Base-by-base conservation (phyloP, 92 coral and sea anemone species). In the Umimayanthus kanabou region DNA sequence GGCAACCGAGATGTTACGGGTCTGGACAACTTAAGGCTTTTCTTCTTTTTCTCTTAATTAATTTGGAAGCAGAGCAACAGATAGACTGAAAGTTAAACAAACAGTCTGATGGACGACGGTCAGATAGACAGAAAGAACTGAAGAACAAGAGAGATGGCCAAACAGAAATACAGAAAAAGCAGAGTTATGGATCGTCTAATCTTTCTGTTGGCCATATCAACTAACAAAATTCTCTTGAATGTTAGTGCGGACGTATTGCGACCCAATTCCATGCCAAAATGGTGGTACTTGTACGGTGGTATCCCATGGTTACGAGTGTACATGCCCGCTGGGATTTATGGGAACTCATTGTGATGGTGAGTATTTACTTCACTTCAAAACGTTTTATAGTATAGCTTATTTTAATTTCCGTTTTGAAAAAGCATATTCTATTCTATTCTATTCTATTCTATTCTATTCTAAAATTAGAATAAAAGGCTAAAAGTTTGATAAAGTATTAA, bases 271-370 rank as follows among this genome's bases (percentile, higher is more conserved):
- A 1, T 97, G 99, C 42, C 98, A 95, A 88, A 97, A 97, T 80
- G 97, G 98, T 15, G 99, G 98, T 30, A 93, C 98, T 0, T 97
- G 99, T 55, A 97, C 99, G 9, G 99, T 97, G 42, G 92, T 97
- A 42, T 78, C 95, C 53, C 94, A 94, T 86, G 99, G 98, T 65
- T 94, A 95, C 92, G 98, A 97, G 82, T 97, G 99, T 74, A 97
- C 99, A 25, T 97, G 99, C 76, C 92, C 98, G 42, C 95, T 94
- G 39, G 99, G 98, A 85, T 97, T 95, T 61, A 95, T 97, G 99
- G 98, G 97, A 77, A 91, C 94, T 16, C 99, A 97, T 33, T 97
- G 99, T 84, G 99, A 97, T 91, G 93, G 99, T 97, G 90, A 90
- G 94, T n/a, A 43, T 39, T 82, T 50, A 45, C 69, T 39, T 16